A percentile compares a stretch with the other conserved stretches of the same genome.
phyloP scores from a whole-genome alignment of 2,113 vertebrate genomes.

The Pomatostomus ruficeps region DNA sequence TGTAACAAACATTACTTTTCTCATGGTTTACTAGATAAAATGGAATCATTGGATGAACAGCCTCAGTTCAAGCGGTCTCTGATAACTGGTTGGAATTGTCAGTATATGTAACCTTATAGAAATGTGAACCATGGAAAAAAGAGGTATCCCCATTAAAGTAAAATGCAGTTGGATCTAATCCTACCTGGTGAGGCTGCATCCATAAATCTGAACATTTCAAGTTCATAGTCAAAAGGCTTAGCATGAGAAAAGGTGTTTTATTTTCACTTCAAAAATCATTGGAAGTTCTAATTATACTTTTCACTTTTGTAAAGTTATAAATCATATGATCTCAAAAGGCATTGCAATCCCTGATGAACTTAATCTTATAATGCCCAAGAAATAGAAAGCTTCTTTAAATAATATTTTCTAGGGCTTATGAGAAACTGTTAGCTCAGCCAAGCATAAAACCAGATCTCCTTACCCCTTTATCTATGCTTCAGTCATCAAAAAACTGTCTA shows the following conservation, averaged over 20 bases:
- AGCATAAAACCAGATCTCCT: neutral
- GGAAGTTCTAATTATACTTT: neutral
- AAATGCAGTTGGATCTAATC: neutral
- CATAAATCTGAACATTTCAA: neutral
- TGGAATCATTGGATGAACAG: neutral
- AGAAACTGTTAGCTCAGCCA: neutral
- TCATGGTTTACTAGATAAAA: neutral
- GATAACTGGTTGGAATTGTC: neutral
- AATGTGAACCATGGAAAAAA: rapidly evolving
- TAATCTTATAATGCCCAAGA: slow-evolving; percentile 11
- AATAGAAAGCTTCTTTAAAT: neutral
- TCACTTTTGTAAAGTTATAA: neutral
- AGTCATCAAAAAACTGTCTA: neutral
- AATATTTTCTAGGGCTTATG: neutral
- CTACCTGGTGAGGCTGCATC: neutral
- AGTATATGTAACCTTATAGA: neutral
- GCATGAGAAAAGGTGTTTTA: neutral
- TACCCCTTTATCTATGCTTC: neutral
- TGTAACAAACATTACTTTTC: neutral
- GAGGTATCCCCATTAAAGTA: neutral
- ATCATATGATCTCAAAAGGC: neutral
- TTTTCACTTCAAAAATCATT: neutral
- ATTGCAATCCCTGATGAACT: neutral
- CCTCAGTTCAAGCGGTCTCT: neutral
- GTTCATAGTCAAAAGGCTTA: neutral